Percentiles rank a stretch among this genome's conserved stretches.
phyloP scores from a whole-genome alignment of 92 coral and sea anemone species.

The Umimayanthus chanpuru region DNA sequence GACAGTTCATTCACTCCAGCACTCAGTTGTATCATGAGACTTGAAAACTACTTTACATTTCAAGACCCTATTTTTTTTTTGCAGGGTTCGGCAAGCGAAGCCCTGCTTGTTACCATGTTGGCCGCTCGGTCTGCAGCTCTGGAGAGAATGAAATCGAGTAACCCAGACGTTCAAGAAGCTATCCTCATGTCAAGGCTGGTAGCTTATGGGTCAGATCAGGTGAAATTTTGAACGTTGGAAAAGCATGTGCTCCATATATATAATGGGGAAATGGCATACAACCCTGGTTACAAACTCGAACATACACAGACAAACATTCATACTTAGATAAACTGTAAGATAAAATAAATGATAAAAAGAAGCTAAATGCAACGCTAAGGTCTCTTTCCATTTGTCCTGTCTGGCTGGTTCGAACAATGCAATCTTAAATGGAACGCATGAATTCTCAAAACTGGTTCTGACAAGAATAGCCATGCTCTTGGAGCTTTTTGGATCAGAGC shows the following conservation, averaged over 20 bases:
- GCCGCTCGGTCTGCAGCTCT: conserved; percentile 56
- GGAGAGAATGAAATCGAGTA: conserved; percentile 9
- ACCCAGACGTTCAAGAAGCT: conserved; percentile 41
- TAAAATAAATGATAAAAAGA: too few relatives aligned
- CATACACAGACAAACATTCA: not conserved
- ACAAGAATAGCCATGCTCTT: too few relatives aligned
- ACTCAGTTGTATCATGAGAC: not conserved
- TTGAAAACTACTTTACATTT: not conserved
- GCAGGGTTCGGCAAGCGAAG: conserved; percentile 59
- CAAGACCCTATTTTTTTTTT: not conserved
- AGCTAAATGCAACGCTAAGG: too few relatives aligned
- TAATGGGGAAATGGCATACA: not conserved
- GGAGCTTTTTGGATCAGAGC: too few relatives aligned
- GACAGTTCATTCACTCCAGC: not conserved
- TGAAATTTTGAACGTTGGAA: conserved; percentile 17
- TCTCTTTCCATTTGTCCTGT: too few relatives aligned
- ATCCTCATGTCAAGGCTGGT: conserved; percentile 46
- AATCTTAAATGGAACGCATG: too few relatives aligned
- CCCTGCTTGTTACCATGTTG: conserved; percentile 46
- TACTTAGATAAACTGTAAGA: not conserved
- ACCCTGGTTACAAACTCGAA: not conserved
- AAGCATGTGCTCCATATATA: not conserved
- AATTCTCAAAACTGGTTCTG: too few relatives aligned
- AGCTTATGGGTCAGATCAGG: conserved; percentile 63
- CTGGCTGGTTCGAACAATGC: too few relatives aligned